Evolutionary conservation across 2,113 vertebrate genomes (phyloP).

Genomic region (Cariama cristata): DNA sequence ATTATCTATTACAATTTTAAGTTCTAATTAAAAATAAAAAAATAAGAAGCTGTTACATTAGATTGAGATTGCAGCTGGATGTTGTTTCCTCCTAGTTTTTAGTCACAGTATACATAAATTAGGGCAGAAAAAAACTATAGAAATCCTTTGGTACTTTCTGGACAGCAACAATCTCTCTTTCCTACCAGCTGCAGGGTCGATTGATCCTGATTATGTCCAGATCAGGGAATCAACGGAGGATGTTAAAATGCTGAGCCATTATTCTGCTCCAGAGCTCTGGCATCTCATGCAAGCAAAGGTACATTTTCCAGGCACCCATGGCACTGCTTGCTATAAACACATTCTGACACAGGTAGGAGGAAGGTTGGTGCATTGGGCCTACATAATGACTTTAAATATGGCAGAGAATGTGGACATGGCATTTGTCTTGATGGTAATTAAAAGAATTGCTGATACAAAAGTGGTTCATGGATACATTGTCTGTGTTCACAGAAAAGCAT

Average conservation of each 20-base stretch:
- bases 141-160: neutral
- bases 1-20: neutral
- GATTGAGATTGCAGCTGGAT: neutral
- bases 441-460: neutral
- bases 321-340: neutral
- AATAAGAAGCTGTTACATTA: neutral
- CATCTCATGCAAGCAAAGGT: neutral
- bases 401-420: neutral
- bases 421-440: slow-evolving; percentile 4
- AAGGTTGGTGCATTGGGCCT: neutral
- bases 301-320: neutral
- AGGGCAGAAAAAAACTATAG: neutral
- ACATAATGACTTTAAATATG: neutral
- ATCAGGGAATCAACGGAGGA: neutral
- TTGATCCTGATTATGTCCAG: neutral
- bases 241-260: neutral
- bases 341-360: neutral
- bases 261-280: neutral
- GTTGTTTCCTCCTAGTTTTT: neutral
- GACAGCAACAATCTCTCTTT: neutral
- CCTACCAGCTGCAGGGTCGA: neutral
- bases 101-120: neutral
- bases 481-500: neutral
- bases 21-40: neutral
- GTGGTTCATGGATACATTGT: neutral